Base-by-base conservation (phyloP, 2,797 vertebrate genomes). In the Hippoglossus hippoglossus region DNA sequence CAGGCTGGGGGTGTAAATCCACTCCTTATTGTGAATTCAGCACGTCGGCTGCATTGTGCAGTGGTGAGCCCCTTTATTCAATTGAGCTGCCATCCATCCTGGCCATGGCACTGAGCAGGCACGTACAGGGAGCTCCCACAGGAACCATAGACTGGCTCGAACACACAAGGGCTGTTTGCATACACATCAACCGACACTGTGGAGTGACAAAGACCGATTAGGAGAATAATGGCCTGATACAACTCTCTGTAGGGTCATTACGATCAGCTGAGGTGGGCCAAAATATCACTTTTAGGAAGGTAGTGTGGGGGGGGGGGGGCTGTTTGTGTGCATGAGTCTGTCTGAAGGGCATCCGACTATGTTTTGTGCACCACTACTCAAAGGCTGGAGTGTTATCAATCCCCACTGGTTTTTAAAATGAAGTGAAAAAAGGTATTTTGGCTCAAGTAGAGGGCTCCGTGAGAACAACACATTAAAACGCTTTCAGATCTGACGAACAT, bases 21-120 rank as follows among this genome's bases (percentile, higher is more conserved):
- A 78, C 53, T 66, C 67, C 86, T 94, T 85, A 91, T 92, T 90
- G 87, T 89, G 80, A 82, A 94, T 93, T 93, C 92, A 85, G 82
- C 81, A 76, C 73, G 76, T 82, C 75, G 66, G 72, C 87, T 89
- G 83, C 82, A 88, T 90, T 92, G 89, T 92, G 88, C 87, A 81
- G 89, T 58, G 67, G 84, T 79, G 86, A 91, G 85, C 84, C 86
- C 81, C 83, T 93, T 90, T 90, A 93, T 92, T 91, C 91, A 91
- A 89, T 91, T 83, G 83, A 86, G 84, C 90, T 87, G 79, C 86
- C 86, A 91, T 90, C 87, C 76, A 92, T 91, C 89, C 87, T 76
- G 83, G 71, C 77, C 82, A 75, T 82, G 79, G 90, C 85, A 82
- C 44, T 72, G 80, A 92, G 75, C 81, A 87, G 84, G 80, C 90